Evolutionary conservation across 2,888 invertebrate genomes (phyloP).

Genomic region (Diloba caeruleocephala): DNA sequence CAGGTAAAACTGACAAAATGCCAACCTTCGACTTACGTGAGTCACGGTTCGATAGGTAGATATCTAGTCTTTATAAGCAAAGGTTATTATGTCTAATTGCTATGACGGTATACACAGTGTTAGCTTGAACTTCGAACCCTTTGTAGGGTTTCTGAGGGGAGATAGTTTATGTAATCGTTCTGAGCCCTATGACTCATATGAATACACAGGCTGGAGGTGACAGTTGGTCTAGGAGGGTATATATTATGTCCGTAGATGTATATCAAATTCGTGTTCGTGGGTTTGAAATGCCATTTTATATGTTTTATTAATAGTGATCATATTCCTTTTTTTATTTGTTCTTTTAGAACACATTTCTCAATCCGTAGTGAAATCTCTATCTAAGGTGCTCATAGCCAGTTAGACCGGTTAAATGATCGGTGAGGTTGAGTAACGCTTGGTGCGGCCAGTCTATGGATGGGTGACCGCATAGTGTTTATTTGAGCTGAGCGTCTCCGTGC

Average conservation of each 20-base stretch:
- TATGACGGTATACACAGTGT: slow-evolving; percentile 22
- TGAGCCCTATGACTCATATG: slow-evolving; percentile 37
- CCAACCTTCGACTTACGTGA: slow-evolving; percentile 6
- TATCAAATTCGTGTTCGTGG: slow-evolving; percentile 7
- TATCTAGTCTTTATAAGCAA: slow-evolving; percentile 19
- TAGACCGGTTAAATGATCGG: too few species aligned
- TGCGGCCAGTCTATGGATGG: too few species aligned
- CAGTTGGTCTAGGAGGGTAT: slow-evolving; percentile 39
- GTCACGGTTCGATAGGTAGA: neutral
- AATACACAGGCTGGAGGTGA: slow-evolving; percentile 20
- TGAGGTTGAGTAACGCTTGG: too few species aligned
- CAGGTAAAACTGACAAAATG: slow-evolving; percentile 2
- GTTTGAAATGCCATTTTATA: neutral
- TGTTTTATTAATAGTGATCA: too few species aligned
- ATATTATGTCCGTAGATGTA: slow-evolving; percentile 15
- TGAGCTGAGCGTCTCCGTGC: too few species aligned
- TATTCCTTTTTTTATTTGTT: too few species aligned
- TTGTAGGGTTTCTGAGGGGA: slow-evolving; percentile 56
- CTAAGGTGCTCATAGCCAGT: too few species aligned
- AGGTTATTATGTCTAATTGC: slow-evolving; percentile 28
- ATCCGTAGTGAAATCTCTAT: too few species aligned
- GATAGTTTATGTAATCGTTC: slow-evolving; percentile 41
- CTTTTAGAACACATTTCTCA: too few species aligned
- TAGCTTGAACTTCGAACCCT: slow-evolving; percentile 52
- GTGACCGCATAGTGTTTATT: too few species aligned